Base-by-base conservation (phyloP, 2,797 vertebrate species). In the Typhlichthys eigenmanni region DNA sequence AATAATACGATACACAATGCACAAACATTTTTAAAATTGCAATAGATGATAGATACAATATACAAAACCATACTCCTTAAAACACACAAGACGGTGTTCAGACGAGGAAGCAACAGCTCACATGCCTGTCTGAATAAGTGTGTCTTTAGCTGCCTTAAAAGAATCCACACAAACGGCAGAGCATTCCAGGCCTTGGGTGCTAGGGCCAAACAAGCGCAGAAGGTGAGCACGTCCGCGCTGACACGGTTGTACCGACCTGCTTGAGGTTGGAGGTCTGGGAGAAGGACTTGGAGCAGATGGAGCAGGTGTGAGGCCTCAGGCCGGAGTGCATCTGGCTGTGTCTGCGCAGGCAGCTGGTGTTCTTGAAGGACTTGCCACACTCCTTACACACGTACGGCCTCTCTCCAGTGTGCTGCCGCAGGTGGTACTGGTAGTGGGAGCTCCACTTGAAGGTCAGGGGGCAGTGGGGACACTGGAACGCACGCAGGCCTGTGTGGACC, bases 391-490 rank as follows among this genome's bases (percentile, higher is more conserved):
- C 83, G 43, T 95, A 96, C 0, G 96, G 96, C 43, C 95, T 88
- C 75, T 97, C 96, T 0, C 95, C 94, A 0, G 94, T 93, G 90
- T 96, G 94, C 79, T 95, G 93, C 53, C 94, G 92, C 67, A 93
- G 85, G 77, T 96, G 95, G 69, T 95, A 95, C 83, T 93, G 93
- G 75, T 94, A 91, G 82, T 95, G 95, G 47, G 95, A 95, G 4
- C 95, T 96, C 93, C 96, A 96, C 79, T 97, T 96, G 85, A 97
- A 97, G 58, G 95, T 94, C 69, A 95, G 92, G 24, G 94, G 94
- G 66, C 96, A 98, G 73, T 96, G 94, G 0, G 94, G 92, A 19
- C 95, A 97, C 85, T 96, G 94, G 81, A 96, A 97, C 0, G 96
- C 95, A 11, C 95, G 89, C 16, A 95, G 92, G 0, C 96, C 96